phyloP scores from a whole-genome alignment of 2,113 vertebrate genomes.

The Triplophysa tibetana region DNA sequence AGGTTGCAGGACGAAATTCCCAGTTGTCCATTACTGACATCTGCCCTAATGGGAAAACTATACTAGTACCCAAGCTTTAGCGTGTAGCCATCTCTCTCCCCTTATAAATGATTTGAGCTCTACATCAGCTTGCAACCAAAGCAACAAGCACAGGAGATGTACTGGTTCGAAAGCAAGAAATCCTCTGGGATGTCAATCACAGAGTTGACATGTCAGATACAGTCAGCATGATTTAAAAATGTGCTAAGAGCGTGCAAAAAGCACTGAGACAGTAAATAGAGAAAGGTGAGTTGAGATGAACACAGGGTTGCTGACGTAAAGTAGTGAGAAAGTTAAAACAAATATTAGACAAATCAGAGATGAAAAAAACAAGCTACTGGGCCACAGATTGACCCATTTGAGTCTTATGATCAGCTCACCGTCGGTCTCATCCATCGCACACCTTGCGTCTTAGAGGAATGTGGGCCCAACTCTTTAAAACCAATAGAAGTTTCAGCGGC shows the following conservation, averaged over 20 bases:
- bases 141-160: not conserved
- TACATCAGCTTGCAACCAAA: not conserved
- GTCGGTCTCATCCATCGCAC: slow-evolving; percentile 85
- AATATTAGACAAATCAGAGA: not conserved
- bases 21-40: no score
- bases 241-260: not conserved
- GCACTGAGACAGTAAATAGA: not conserved
- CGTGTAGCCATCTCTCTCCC: no score
- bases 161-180: not conserved
- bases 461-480: slow-evolving; percentile 84
- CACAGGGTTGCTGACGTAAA: not conserved
- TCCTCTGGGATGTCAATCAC: not conserved
- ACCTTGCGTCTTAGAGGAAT: slow-evolving; percentile 80
- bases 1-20: no score
- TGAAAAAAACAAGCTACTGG: not conserved
- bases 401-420: slow-evolving; percentile 72
- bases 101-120: not conserved
- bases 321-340: not conserved
- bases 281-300: not conserved
- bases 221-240: not conserved
- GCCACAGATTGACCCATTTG: not conserved
- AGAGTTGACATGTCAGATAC: not conserved
- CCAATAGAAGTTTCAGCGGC: slow-evolving; percentile 75
- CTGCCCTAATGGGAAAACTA: no score
- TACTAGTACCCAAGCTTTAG: no score